These are phyloP conservation scores for Phrixothrix hirtus DNA, from an alignment of 2,888 invertebrate genomes.

Conservation along the genomic window DNA sequence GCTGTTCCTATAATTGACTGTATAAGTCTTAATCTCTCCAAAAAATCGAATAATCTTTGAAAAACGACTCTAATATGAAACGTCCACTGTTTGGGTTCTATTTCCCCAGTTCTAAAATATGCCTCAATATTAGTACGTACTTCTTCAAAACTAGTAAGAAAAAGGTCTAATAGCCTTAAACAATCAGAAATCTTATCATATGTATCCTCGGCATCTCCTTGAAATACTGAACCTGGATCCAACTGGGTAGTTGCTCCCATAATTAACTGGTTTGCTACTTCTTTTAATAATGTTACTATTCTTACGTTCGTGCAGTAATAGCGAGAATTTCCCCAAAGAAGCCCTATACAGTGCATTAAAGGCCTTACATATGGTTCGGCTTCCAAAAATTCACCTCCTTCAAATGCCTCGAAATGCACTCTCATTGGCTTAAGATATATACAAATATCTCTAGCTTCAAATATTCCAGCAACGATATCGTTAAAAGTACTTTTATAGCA, in stretches of 20 bases:
- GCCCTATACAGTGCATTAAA: slow-evolving; percentile 77
- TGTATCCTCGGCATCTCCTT: slow-evolving; percentile 68
- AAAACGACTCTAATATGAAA: slow-evolving; percentile 76
- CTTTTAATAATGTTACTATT: slow-evolving; percentile 73
- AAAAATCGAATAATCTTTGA: slow-evolving; percentile 66
- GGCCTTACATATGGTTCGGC: slow-evolving; percentile 64
- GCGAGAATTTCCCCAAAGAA: slow-evolving; percentile 83
- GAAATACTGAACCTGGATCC: slow-evolving; percentile 81
- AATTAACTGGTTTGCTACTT: slow-evolving; percentile 82
- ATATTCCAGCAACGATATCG: slow-evolving; percentile 75
- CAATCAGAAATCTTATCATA: slow-evolving; percentile 43
- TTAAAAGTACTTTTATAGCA: slow-evolving; percentile 79
- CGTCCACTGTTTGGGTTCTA: slow-evolving; percentile 71
- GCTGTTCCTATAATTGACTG: slow-evolving; percentile 74
- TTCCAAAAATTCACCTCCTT: slow-evolving; percentile 71
- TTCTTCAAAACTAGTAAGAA: slow-evolving; percentile 55
- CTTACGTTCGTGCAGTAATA: slow-evolving; percentile 57
- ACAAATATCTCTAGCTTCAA: slow-evolving; percentile 83
- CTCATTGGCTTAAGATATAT: slow-evolving; percentile 76
- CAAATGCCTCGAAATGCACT: slow-evolving; percentile 71
- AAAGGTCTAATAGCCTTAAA: slow-evolving; percentile 44
- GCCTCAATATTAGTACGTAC: slow-evolving; percentile 55
- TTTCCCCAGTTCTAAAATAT: slow-evolving; percentile 56
- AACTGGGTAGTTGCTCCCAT: slow-evolving; percentile 71
- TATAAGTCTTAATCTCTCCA: slow-evolving; percentile 66